Base-by-base conservation (phyloP, 2,888 invertebrate genomes). In the Coenonympha glycerion region DNA sequence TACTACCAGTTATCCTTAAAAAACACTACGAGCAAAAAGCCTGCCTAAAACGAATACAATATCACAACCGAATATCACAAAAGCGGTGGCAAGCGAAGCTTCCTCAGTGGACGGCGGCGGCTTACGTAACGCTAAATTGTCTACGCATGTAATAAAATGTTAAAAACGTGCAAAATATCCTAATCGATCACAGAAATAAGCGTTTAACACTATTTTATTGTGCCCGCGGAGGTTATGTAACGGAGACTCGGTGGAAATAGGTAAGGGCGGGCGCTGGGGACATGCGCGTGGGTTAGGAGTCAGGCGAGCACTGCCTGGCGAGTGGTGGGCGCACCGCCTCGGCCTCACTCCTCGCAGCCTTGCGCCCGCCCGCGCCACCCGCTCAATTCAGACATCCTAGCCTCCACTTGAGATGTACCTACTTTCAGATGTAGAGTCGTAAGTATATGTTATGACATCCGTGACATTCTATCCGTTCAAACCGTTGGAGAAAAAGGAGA, bases 31-130 rank as follows among this genome's bases (percentile, higher is more conserved):
- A 76, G 82, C 86, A 76, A 81, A 70, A 84, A 81, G 85, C 86
- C 70, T 69, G 84, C 82, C 80, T 86, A 83, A 65, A 69, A 78
- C 61, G 65, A 72, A 71, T 76, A 86, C 86, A 72, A 71, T 76
- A 86, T 87, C 87, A 87, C 87, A 87, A 87, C 87, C 87, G 76
- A 79, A 76, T 86, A 86, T 86, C 87, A 86, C 86, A 86, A 77
- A 79, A 82, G 85, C 83, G 66, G 77, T 80, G 79, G 82, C 83
- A 82, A 85, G 86, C 87, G 73, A 85, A 85, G 84, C 85, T 86
- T 79, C 5, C 5, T 39, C 39, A 66, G 80, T 86, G 87, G 87
- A 86, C 87, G 86, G 85, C 77, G 76, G 73, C 77, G 76, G 73
- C 81, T 85, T 86, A 86, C 78, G 84, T 86, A 86, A 85, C 72